Evolutionary conservation across 2,888 invertebrate species (phyloP), one percentile per base, ranked within the genome.

Genomic region (Meteorus colon): DNA sequence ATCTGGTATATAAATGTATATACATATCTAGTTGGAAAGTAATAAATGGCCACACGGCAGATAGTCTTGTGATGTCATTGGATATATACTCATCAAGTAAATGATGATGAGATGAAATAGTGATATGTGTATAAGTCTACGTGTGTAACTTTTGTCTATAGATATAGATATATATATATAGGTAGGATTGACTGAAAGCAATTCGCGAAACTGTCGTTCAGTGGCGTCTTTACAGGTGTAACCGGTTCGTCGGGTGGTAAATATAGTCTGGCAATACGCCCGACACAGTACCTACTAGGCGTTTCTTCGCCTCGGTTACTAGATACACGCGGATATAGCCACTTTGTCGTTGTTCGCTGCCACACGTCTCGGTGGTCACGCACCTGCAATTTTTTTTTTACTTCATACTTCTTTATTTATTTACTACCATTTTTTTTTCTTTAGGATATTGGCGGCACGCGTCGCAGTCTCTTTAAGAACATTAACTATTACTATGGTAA

Each of bases 231-330:
- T 81, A 80, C 85, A 86, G 86, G 83, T 86, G 83, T 85, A 86
- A 87, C 84, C 84, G 85, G 84, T 81, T 84, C 82, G 85, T 84
- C 80, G 83, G 81, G 81, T 82, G 83, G 82, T 86, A 88, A 86
- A 87, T 86, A 86, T 87, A 87, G 86, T 85, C 84, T 88, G 87
- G 87, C 87, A 86, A 78, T 78, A 77, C 81, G 86, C 81, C 87
- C 87, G 86, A 81, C 78, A 55, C 55, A 85, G 81, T 83, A 79
- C 76, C 81, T 76, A 81, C 82, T 84, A 83, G 82, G 80, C 82
- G 82, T 84, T 82, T 80, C 85, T 85, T 85, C 77, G 74, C 77
- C 74, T 76, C 78, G 62, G 72, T 51, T 68, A 73, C 68, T 67
- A 73, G 73, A 76, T 73, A 76, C 69, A 76, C 73, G 73, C 76